A percentile compares a stretch with the other conserved stretches of the same genome.
phyloP scores from a whole-genome alignment of 2,113 vertebrate species.

The Cavia porcellus region DNA sequence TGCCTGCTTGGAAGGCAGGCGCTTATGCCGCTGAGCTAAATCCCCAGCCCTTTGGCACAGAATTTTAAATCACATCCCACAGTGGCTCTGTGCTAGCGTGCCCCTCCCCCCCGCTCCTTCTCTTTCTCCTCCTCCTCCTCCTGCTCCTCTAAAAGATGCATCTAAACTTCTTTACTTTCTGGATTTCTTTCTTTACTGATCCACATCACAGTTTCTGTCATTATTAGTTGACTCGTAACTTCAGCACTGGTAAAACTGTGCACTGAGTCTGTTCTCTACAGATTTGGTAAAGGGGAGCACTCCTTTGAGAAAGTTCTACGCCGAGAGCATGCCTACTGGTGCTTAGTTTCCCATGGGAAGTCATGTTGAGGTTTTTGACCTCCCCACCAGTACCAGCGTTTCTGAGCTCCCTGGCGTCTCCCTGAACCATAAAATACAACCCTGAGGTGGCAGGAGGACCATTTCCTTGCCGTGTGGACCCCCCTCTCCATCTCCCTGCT shows the following conservation, averaged over 20 bases:
- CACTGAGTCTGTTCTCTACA: not conserved
- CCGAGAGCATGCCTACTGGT: not conserved
- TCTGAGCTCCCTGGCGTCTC: not conserved
- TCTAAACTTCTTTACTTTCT: constrained; percentile 38
- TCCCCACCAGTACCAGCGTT: not conserved
- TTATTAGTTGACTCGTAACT: not conserved
- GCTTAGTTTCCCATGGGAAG: not conserved
- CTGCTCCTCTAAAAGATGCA: constrained; percentile 84
- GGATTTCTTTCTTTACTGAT: not conserved
- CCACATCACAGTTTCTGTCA: not conserved
- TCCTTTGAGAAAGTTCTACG: not conserved
- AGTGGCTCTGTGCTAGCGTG: constrained; percentile 86
- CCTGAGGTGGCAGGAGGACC: not conserved
- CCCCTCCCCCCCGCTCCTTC: constrained; percentile 74
- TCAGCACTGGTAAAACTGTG: not conserved
- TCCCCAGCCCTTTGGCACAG: constrained; percentile 62
- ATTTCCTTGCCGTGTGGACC: not conserved
- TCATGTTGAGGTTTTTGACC: not conserved
- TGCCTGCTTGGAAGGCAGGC: too few species aligned
- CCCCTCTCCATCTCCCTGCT: not conserved
- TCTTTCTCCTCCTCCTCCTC: too few species aligned
- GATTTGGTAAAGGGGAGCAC: not conserved
- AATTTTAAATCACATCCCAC: constrained; percentile 85
- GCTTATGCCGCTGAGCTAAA: too few species aligned
- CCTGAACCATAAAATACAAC: not conserved